Conservation (phyloP, 2,797 vertebrate species). For the Linurgus olivaceus region DNA sequence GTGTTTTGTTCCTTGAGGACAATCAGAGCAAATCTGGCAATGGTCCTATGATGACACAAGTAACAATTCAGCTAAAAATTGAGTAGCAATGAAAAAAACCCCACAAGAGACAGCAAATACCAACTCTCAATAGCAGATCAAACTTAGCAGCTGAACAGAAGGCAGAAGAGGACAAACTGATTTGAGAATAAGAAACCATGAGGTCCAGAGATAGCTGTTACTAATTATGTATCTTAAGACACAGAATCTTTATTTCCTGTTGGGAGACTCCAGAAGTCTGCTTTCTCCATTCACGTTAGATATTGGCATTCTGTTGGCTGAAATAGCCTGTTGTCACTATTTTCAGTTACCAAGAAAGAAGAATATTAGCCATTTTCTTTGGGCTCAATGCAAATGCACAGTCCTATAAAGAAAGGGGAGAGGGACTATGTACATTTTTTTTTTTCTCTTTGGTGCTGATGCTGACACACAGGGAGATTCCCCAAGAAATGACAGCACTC, state of each 20-base stretch:
- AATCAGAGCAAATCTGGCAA: background rate
- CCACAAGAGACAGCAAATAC: background rate
- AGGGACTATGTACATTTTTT: background rate
- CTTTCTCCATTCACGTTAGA: background rate
- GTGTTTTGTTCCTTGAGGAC: background rate
- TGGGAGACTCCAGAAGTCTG: background rate
- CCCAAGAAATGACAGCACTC: background rate
- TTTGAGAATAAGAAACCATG: background rate
- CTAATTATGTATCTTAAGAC: background rate
- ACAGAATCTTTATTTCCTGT: background rate
- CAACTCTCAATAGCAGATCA: background rate
- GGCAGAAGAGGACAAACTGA: background rate
- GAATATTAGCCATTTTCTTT: background rate
- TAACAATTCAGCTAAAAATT: background rate
- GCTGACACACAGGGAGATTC: background rate
- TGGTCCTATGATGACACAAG: background rate
- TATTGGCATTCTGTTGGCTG: background rate
- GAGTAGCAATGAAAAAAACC: background rate
- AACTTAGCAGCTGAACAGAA: conserved; percentile 14
- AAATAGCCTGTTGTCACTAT: background rate
- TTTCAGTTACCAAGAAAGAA: background rate
- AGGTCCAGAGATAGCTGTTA: background rate
- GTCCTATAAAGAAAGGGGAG: background rate
- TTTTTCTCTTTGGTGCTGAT: conserved; percentile 8
- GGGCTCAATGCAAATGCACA: background rate